Percentiles rank a stretch among this genome's conserved stretches.
phyloP scores from a whole-genome alignment of 2,113 vertebrate genomes.

The Reinhardtius hippoglossoides region DNA sequence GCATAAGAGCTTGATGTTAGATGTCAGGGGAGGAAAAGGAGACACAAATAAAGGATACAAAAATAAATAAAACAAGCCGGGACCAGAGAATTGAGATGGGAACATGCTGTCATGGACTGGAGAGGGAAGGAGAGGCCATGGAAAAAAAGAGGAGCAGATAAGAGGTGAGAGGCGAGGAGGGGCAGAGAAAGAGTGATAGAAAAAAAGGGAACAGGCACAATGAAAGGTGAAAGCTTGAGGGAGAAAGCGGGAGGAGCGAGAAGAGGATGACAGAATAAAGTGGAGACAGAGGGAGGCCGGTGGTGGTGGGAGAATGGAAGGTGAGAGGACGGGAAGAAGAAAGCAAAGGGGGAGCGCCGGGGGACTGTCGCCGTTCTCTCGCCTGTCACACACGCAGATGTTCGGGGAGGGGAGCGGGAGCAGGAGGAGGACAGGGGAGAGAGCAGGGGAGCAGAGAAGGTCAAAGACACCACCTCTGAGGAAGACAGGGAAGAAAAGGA shows the following conservation, averaged over 20 bases:
- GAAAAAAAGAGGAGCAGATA: slow-evolving; percentile 42
- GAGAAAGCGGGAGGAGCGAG: slow-evolving; percentile 16
- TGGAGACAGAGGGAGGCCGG: slow-evolving; percentile 27
- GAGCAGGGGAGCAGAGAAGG: slow-evolving; percentile 55
- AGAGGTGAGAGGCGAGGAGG: slow-evolving; percentile 47
- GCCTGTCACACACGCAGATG: slow-evolving; percentile 81
- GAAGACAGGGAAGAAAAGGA: slow-evolving; percentile 30
- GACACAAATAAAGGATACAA: slow-evolving; percentile 24
- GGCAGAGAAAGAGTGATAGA: slow-evolving; percentile 6
- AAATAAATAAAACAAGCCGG: too few species aligned
- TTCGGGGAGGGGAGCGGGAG: slow-evolving; percentile 67
- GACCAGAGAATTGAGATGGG: slow-evolving; percentile 1
- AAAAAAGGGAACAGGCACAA: slow-evolving; percentile 27
- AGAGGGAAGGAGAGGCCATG: slow-evolving; percentile 17
- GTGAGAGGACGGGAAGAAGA: slow-evolving; percentile 10
- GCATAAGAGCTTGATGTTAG: slow-evolving; percentile 29
- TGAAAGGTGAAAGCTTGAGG: slow-evolving; percentile 56
- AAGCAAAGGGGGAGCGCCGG: slow-evolving; percentile 19
- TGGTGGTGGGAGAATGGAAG: neutral
- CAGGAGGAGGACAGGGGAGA: slow-evolving; percentile 48
- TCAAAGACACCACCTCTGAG: slow-evolving; percentile 60
- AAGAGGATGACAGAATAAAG: slow-evolving; percentile 59
- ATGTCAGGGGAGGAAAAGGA: slow-evolving; percentile 39
- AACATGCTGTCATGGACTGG: slow-evolving; percentile 38
- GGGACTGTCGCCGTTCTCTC: slow-evolving; percentile 69